Percentiles rank a stretch among this genome's conserved stretches.
Conservation (phyloP, 1,140 invertebrate genomes). For the Fopius arisanus region DNA sequence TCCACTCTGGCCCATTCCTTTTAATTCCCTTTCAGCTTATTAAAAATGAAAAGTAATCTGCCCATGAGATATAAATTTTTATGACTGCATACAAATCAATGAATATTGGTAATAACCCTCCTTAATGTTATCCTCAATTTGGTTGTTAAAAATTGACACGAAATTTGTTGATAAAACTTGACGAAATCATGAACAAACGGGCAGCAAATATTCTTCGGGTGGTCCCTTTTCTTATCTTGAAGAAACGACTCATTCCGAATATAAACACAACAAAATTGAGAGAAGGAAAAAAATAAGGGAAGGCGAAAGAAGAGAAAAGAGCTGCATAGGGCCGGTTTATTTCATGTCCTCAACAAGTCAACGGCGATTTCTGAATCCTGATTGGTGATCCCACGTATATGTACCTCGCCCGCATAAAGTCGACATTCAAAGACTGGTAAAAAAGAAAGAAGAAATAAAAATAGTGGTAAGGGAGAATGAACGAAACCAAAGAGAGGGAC, state of each 20-base stretch:
- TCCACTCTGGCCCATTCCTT: too few relatives aligned
- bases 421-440: neutral
- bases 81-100: too few relatives aligned
- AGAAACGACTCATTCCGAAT: conserved; percentile 4
- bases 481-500: neutral
- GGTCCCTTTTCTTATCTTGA: neutral
- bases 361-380: neutral
- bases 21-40: too few relatives aligned
- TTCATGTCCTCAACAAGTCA: neutral
- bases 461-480: neutral
- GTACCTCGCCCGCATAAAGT: conserved; percentile 5
- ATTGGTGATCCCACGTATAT: neutral
- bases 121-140: too few relatives aligned
- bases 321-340: neutral
- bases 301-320: neutral
- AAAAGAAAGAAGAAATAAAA: neutral
- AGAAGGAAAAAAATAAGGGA: neutral
- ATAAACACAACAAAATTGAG: neutral
- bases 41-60: too few relatives aligned
- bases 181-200: neutral
- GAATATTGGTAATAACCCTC: too few relatives aligned
- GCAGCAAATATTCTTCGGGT: neutral
- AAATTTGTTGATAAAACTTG: neutral
- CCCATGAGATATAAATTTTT: too few relatives aligned
- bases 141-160: too few relatives aligned